A percentile compares a stretch with the other conserved stretches of the same genome.
Evolutionary conservation across 1,140 invertebrate genomes (phyloP).

Genomic region (Conus betulinus): DNA sequence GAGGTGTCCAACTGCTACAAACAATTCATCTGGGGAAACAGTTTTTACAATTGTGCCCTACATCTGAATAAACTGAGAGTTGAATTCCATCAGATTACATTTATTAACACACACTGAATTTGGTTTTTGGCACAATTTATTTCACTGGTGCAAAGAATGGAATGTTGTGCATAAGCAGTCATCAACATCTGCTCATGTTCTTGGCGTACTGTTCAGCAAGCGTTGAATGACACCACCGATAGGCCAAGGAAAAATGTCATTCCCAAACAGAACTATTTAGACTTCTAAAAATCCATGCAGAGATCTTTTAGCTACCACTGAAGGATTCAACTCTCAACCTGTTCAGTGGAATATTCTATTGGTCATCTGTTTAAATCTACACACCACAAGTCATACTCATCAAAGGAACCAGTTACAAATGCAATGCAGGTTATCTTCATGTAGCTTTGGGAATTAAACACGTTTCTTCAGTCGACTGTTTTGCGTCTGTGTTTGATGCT

Average conservation of each 20-base stretch:
- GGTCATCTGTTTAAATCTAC: slow-evolving; percentile 26
- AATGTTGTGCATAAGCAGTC: neutral
- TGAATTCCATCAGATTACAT: neutral
- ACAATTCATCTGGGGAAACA: neutral
- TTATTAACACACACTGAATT: too few relatives aligned
- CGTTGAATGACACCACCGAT: neutral
- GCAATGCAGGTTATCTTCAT: neutral
- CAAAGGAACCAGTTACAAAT: neutral
- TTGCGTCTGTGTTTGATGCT: slow-evolving; percentile 53
- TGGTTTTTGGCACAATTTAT: neutral
- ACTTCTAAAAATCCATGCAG: neutral
- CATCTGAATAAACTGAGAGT: slow-evolving; percentile 5
- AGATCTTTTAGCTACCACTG: neutral
- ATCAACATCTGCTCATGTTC: neutral
- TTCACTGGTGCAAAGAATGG: neutral
- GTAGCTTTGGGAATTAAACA: neutral
- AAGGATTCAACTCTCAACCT: slow-evolving; percentile 35
- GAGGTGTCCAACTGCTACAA: neutral
- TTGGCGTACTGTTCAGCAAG: neutral
- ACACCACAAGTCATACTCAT: neutral
- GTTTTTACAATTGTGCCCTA: neutral
- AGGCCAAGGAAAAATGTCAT: neutral
- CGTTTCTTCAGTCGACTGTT: neutral
- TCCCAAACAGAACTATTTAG: neutral
- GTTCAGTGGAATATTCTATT: slow-evolving; percentile 35